These are phyloP conservation scores for Leucopternis melanops DNA, from an alignment of 2,113 vertebrate species.

Conservation along the genomic window DNA sequence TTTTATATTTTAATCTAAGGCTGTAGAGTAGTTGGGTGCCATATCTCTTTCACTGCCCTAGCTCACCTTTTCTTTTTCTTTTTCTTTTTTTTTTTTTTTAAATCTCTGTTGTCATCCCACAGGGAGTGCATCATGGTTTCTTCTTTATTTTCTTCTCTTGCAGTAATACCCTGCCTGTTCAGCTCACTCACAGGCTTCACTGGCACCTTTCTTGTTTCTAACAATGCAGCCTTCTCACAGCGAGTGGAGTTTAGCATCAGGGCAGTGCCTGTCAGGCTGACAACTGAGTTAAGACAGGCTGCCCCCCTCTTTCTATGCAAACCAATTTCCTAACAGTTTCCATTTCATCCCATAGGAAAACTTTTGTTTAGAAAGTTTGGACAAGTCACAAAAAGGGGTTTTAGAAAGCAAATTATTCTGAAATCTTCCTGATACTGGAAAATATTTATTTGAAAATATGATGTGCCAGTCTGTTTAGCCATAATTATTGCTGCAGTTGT, in stretches of 20 bases:
- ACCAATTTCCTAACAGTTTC: too few species aligned
- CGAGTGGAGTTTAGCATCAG: neutral
- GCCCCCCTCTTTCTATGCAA: too few species aligned
- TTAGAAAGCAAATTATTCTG: too few species aligned
- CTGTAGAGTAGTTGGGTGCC: neutral
- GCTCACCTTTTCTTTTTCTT: neutral
- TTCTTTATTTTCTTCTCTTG: neutral
- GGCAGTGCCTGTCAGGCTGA: neutral
- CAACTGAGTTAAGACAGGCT: neutral
- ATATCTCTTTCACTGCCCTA: neutral
- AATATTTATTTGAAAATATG: too few species aligned
- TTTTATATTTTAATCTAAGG: neutral
- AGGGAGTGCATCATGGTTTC: too few species aligned
- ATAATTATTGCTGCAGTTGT: too few species aligned
- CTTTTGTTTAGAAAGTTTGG: too few species aligned
- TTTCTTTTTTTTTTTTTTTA: neutral
- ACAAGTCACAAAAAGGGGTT: too few species aligned
- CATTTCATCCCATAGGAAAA: too few species aligned
- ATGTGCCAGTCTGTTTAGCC: too few species aligned
- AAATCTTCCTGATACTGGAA: too few species aligned
- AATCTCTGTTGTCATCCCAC: neutral
- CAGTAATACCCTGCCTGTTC: neutral
- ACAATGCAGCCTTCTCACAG: neutral
- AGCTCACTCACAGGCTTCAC: neutral
- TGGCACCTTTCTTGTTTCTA: neutral